These are phyloP conservation scores for Apteryx owenii DNA, from an alignment of 2,113 vertebrate species.

Conservation along the genomic window DNA sequence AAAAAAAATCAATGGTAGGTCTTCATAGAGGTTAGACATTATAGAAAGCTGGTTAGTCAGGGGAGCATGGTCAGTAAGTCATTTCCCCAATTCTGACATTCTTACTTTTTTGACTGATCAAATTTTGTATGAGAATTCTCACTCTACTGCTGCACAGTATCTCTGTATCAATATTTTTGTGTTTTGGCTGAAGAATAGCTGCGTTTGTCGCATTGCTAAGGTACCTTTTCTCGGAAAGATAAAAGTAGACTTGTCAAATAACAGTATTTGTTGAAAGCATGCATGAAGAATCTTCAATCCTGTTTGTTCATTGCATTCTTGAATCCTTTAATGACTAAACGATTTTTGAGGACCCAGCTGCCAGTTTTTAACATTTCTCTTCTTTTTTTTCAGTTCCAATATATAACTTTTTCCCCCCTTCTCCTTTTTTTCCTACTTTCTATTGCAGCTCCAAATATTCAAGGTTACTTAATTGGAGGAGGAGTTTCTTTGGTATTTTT, in stretches of 20 bases:
- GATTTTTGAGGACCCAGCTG: background rate
- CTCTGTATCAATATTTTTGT: background rate
- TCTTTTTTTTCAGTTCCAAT: background rate
- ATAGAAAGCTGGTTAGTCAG: background rate
- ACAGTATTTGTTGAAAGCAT: background rate
- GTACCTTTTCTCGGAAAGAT: background rate
- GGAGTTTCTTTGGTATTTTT: constrained; percentile 72
- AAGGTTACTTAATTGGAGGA: constrained; percentile 74
- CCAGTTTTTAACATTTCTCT: background rate
- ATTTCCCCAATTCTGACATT: background rate
- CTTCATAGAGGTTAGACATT: background rate
- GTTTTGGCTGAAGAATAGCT: background rate
- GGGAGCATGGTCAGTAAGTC: background rate
- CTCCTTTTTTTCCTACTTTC: background rate
- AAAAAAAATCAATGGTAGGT: background rate
- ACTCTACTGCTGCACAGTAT: background rate
- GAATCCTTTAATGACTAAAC: background rate
- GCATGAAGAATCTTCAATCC: background rate
- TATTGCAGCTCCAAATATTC: constrained; percentile 76
- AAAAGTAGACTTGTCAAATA: background rate
- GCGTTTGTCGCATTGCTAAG: background rate
- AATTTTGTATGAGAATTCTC: background rate
- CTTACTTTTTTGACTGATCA: background rate
- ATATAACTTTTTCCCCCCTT: background rate
- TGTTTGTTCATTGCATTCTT: background rate